Percentiles rank a stretch among this genome's conserved stretches.
These are phyloP conservation scores for Lymantria dispar DNA, from an alignment of 2,888 invertebrate genomes.

Conservation along the genomic window DNA sequence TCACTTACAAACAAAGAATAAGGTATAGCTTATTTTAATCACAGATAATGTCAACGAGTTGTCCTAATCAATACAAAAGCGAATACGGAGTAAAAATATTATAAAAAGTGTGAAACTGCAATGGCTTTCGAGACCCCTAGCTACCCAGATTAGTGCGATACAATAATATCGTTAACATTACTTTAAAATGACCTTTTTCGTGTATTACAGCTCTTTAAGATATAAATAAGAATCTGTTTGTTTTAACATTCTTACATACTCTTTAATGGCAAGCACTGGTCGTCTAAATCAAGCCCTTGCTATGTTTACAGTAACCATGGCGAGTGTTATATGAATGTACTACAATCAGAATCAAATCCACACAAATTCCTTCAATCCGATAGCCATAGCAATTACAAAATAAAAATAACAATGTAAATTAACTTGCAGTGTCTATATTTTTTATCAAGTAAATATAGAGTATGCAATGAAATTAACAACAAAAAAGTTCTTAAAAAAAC, in stretches of 20 bases:
- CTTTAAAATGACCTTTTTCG: too few species aligned
- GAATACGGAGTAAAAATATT: slow-evolving; percentile 17
- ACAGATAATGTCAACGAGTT: slow-evolving; percentile 1
- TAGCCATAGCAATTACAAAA: background rate
- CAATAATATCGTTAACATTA: too few species aligned
- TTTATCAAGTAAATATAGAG: background rate
- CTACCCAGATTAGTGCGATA: background rate
- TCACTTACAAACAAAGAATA: too few species aligned
- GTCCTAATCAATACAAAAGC: slow-evolving; percentile 32
- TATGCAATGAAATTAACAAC: background rate
- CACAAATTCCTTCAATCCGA: too few species aligned
- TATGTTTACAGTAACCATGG: too few species aligned
- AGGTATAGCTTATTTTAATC: background rate
- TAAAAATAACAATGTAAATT: background rate
- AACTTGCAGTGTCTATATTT: slow-evolving; percentile 1
- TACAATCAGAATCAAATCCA: background rate
- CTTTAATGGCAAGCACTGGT: too few species aligned
- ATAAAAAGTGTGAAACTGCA: slow-evolving; percentile 10
- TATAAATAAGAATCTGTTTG: too few species aligned
- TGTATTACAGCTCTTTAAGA: too few species aligned
- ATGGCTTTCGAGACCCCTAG: background rate
- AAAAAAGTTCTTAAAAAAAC: background rate
- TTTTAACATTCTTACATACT: too few species aligned
- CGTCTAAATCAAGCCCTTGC: too few species aligned
- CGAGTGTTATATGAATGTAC: too few species aligned